Conservation (phyloP, 2,888 invertebrate genomes). For the Cheilosia soror region DNA sequence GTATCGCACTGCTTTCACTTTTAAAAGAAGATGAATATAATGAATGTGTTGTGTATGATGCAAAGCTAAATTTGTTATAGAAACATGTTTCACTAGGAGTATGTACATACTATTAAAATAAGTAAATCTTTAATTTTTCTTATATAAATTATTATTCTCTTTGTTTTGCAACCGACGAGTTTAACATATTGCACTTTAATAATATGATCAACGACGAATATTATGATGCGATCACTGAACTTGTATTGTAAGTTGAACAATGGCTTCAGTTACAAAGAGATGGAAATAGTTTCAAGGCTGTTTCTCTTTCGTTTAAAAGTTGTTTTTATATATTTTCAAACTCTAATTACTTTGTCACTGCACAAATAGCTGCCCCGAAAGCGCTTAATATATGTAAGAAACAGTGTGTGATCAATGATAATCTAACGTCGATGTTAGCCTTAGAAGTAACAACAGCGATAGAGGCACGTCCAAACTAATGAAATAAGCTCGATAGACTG, state of each 20-base stretch:
- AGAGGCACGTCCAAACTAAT: conserved; percentile 66
- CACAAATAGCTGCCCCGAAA: conserved; percentile 33
- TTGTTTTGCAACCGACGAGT: conserved; percentile 54
- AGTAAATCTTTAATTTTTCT: conserved; percentile 20
- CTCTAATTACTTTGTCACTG: conserved; percentile 47
- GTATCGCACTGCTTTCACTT: conserved; percentile 65
- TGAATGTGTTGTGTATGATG: background rate
- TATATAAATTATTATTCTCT: conserved; percentile 51
- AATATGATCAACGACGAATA: conserved; percentile 25
- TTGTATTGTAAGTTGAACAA: conserved; percentile 57
- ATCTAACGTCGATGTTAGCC: conserved; percentile 24
- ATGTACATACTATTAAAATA: background rate
- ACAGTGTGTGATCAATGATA: conserved; percentile 29
- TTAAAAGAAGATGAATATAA: conserved; percentile 39
- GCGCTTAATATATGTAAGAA: background rate
- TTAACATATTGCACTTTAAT: conserved; percentile 32
- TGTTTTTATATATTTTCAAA: conserved; percentile 33
- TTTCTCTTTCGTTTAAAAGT: conserved; percentile 20
- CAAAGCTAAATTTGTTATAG: conserved; percentile 2
- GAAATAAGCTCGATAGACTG: conserved; percentile 69
- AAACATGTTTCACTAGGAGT: conserved; percentile 28
- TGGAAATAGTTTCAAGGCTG: conserved; percentile 61
- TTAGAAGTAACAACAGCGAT: conserved; percentile 21
- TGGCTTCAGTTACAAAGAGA: conserved; percentile 25
- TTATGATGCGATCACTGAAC: conserved; percentile 56